Evolutionary conservation across 2,888 invertebrate genomes (phyloP), one percentile per base, ranked within the genome.

Genomic region (Danaus chrysippus): DNA sequence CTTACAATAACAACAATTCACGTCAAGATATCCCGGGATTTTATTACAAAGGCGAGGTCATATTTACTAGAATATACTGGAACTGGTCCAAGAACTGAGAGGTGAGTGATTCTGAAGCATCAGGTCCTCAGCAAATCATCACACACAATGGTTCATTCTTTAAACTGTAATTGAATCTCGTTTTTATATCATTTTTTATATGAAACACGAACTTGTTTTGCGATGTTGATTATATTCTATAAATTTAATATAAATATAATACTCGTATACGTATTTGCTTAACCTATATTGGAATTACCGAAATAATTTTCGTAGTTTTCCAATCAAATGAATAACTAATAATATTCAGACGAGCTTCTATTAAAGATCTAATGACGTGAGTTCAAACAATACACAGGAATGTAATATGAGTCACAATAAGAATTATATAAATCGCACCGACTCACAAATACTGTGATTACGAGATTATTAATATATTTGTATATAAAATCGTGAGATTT

Each of bases 41-140:
- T 63, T 58, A 61, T 58, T 58, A 62, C 62, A 56, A 62, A 63
- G 60, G 63, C 63, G 61, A 65, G 65, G 62, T 64, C 65, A 60
- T 66, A 64, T 66, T 69, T 65, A 67, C 65, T 64, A 58, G 61
- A 54, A 59, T 55, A 42, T 59, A 59, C 63, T 69, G 69, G 69
- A 64, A 41, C 54, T 17, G 55, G 53, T 61, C 69, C 66, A 69
- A 68, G 53, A 65, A 63, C 68, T 61, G 63, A 66, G 66, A 68
- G 64, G 64, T 64, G 68, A 69, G 68, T 68, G 68, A 68, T 69
- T 68, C 23, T 34, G 23, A 34, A 34, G 23, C 23, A 5, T 34
- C 23, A 34, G 23, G 6, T 64, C 66, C 61, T 62, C 59, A 53
- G 56, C 53, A 57, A 44, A 54, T 57, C 52, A 57, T 44, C 19